phyloP scores from a whole-genome alignment of 2,888 invertebrate species.

The Liposcelis brunnea region DNA sequence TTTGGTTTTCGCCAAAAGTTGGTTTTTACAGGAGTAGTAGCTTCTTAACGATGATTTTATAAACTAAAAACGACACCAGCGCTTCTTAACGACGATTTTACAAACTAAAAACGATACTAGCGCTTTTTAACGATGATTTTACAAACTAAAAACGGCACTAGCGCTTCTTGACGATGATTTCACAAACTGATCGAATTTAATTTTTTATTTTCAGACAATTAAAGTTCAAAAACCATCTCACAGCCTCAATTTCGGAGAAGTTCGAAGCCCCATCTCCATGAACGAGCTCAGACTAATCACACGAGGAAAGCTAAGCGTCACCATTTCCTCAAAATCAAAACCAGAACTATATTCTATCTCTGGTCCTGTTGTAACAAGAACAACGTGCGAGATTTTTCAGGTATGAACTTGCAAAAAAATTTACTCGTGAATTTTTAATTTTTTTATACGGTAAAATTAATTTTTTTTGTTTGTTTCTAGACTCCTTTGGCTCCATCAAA shows the following conservation, averaged over 20 bases:
- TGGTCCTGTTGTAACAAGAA: conserved; percentile 54
- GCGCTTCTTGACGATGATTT: too few relatives aligned
- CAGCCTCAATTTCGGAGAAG: conserved; percentile 60
- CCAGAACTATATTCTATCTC: conserved; percentile 42
- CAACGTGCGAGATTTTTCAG: conserved; percentile 66
- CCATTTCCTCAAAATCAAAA: conserved; percentile 48
- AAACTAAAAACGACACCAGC: too few relatives aligned
- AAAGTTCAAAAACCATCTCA: conserved; percentile 53
- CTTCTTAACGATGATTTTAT: conserved; percentile 8
- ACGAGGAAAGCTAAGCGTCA: conserved; percentile 49
- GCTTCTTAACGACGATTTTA: too few relatives aligned
- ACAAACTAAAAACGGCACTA: too few relatives aligned
- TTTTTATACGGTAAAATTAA: not conserved
- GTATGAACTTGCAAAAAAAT: conserved; percentile 25
- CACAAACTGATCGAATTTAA: too few relatives aligned
- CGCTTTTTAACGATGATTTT: too few relatives aligned
- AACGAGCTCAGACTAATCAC: conserved; percentile 59
- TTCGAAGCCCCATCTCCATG: conserved; percentile 58
- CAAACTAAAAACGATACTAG: too few relatives aligned
- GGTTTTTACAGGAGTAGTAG: too few relatives aligned
- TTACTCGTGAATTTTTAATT: too few relatives aligned
- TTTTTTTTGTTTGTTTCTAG: too few relatives aligned
- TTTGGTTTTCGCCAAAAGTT: not conserved
- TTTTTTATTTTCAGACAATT: conserved; percentile 40
- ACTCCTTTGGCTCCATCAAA: conserved; percentile 16